These are phyloP conservation scores for Neoaliturus tenellus DNA, from an alignment of 2,888 invertebrate species.

Conservation along the genomic window DNA sequence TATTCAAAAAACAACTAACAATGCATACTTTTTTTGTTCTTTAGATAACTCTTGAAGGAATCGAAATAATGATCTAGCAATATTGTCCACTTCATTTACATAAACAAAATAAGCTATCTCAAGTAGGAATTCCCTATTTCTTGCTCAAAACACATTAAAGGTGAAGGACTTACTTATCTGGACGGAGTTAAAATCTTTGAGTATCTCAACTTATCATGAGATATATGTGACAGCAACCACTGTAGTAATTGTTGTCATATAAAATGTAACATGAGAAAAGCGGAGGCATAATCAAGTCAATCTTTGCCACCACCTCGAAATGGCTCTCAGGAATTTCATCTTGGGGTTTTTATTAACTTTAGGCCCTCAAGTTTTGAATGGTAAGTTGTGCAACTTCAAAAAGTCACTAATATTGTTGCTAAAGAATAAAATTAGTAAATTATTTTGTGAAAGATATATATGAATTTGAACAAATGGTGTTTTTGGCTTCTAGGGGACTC, in stretches of 20 bases:
- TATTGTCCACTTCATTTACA: background rate
- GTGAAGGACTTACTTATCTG: background rate
- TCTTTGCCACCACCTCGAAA: background rate
- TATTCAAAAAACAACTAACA: too few species aligned
- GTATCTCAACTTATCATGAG: constrained; percentile 15
- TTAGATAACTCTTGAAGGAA: too few species aligned
- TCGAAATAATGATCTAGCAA: too few species aligned
- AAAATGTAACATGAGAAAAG: background rate
- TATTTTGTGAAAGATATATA: too few species aligned
- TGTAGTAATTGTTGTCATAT: constrained; percentile 11
- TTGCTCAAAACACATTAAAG: background rate
- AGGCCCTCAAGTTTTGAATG: background rate
- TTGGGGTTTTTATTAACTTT: background rate
- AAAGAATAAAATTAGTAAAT: too few species aligned
- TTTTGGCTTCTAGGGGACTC: too few species aligned
- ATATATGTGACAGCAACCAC: constrained; percentile 1
- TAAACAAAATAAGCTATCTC: background rate
- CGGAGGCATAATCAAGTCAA: background rate
- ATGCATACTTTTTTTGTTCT: too few species aligned
- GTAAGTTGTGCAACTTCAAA: too few species aligned
- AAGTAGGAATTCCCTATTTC: background rate
- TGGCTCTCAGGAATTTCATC: background rate
- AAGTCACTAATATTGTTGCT: too few species aligned
- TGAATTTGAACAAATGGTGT: too few species aligned
- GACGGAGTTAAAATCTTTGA: too few species aligned